phyloP scores from a whole-genome alignment of 2,797 vertebrate species.

The Rhynchotus rufescens region DNA sequence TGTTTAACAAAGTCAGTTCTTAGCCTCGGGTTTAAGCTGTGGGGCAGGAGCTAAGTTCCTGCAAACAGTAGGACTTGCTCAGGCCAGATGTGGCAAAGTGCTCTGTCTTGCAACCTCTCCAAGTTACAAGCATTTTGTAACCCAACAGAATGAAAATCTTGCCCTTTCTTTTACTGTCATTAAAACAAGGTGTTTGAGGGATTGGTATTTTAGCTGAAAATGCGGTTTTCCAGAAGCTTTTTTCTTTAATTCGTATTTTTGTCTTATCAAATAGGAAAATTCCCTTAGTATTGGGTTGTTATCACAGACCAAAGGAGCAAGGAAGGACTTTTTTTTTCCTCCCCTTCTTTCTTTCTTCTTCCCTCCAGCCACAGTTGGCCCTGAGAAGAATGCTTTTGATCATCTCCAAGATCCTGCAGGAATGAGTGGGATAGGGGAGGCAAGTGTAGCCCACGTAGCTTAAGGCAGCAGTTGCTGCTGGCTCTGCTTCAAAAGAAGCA shows the following conservation, averaged over 20 bases:
- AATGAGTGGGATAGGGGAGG: neutral
- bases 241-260: neutral
- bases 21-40: neutral
- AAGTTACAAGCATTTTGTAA: neutral
- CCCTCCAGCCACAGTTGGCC: neutral
- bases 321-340: neutral
- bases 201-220: neutral
- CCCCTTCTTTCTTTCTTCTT: neutral
- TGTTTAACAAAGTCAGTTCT: neutral
- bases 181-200: neutral
- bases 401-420: neutral
- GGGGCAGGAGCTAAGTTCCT: neutral
- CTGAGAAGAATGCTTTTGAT: neutral
- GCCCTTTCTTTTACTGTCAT: neutral
- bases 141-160: neutral
- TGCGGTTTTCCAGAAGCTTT: neutral
- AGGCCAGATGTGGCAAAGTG: neutral
- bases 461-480: neutral
- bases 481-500: neutral
- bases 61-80: neutral
- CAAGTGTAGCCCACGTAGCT: neutral
- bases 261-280: neutral
- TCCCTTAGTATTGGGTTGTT: neutral
- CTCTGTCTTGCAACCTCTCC: neutral
- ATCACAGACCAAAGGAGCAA: neutral